Conservation (phyloP, 2,113 vertebrate genomes). For the Copsychus sechellarum region DNA sequence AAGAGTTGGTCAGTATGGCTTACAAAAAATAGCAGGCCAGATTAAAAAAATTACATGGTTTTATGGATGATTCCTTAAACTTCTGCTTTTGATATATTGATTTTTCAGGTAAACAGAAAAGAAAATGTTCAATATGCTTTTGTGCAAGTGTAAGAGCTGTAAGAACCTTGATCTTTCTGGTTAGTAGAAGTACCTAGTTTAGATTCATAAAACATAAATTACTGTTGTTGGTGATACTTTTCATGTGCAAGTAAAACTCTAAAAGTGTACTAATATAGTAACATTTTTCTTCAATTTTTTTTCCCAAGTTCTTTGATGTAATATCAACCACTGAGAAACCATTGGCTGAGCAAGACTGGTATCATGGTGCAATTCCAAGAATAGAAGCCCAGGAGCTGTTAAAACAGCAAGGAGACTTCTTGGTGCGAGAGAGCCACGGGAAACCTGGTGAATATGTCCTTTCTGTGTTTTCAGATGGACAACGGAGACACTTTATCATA, state of each 20-base stretch:
- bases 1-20: background rate
- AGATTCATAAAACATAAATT: background rate
- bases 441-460: conserved; percentile 99
- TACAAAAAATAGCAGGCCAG: background rate
- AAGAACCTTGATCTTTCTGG: background rate
- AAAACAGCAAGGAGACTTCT: conserved; percentile 94
- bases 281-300: conserved; percentile 53
- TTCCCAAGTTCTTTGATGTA: conserved; percentile 86
- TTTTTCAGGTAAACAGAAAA: background rate
- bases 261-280: background rate
- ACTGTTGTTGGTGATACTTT: background rate
- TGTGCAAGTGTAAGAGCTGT: background rate
- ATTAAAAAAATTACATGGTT: background rate
- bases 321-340: conserved; percentile 90
- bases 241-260: background rate
- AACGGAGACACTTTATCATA: conserved; percentile 98
- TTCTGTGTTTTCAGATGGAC: conserved; percentile 94
- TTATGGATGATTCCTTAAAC: background rate
- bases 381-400: conserved; percentile 95
- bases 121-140: background rate
- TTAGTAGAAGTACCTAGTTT: background rate
- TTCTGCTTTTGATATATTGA: background rate
- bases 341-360: conserved; percentile 94
- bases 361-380: conserved; percentile 95
- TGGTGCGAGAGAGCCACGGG: conserved; percentile 96